These are phyloP conservation scores for Eupelmus urozonus DNA, from an alignment of 2,888 invertebrate species.

Conservation along the genomic window DNA sequence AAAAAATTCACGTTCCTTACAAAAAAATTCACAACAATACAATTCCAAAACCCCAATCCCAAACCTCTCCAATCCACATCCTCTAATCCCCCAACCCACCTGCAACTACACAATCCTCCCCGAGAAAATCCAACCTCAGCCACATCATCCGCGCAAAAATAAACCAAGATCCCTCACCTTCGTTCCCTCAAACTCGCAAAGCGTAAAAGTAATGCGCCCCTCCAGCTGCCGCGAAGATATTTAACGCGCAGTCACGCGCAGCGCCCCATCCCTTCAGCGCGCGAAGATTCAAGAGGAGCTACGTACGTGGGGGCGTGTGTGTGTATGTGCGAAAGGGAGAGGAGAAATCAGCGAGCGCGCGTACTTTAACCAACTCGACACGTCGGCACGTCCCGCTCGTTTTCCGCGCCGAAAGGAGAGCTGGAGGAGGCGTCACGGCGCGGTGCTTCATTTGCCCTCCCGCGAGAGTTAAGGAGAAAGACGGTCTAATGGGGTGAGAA, in stretches of 20 bases:
- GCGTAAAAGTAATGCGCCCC: constrained; percentile 9
- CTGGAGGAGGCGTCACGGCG: constrained; percentile 14
- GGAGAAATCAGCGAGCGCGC: background rate
- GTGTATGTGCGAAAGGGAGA: background rate
- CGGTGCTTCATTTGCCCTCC: constrained; percentile 29
- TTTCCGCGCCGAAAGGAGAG: constrained; percentile 11
- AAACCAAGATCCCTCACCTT: too few relatives aligned
- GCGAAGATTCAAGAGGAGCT: background rate
- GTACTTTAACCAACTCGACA: constrained; percentile 10
- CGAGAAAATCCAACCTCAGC: too few relatives aligned
- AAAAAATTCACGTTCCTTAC: too few relatives aligned
- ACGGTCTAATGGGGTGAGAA: background rate
- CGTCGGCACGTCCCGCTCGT: constrained; percentile 42
- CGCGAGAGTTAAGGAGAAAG: background rate
- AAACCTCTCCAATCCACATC: too few relatives aligned
- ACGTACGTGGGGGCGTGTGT: background rate
- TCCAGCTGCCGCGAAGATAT: constrained; percentile 15
- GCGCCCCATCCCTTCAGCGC: background rate
- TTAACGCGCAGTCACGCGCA: constrained; percentile 53
- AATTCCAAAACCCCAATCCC: too few relatives aligned
- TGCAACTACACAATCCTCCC: too few relatives aligned
- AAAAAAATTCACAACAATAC: too few relatives aligned
- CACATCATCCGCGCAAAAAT: background rate
- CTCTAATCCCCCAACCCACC: too few relatives aligned
- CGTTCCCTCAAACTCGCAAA: background rate